Conservation (phyloP, 35 echinoderm and acorn worm species). For the Eucidaris tribuloides region DNA sequence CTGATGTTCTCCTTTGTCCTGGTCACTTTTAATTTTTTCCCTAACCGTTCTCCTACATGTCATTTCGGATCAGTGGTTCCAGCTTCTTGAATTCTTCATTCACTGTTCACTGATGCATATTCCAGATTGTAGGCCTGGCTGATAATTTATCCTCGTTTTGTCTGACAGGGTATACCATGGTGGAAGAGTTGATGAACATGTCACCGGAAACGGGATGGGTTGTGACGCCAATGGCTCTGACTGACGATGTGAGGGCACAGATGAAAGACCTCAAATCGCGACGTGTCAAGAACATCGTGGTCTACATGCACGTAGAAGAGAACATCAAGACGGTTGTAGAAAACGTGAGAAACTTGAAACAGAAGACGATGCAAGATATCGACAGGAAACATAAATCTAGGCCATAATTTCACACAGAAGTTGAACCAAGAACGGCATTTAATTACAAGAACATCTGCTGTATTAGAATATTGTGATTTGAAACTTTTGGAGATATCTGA, state of each 20-base stretch:
- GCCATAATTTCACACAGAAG: too few relatives aligned
- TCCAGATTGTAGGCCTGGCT: not conserved
- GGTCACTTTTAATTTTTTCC: too few relatives aligned
- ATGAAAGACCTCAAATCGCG: slow-evolving; percentile 38
- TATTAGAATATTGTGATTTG: too few relatives aligned
- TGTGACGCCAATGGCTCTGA: not conserved
- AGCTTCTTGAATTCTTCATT: not conserved
- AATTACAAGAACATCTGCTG: too few relatives aligned
- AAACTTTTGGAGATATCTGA: too few relatives aligned
- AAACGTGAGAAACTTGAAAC: too few relatives aligned
- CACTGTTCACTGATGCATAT: not conserved
- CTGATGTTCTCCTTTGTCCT: too few relatives aligned
- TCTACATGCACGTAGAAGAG: slow-evolving; percentile 70
- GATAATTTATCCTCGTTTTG: not conserved
- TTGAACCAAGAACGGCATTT: too few relatives aligned
- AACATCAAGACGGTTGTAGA: slow-evolving; percentile 46
- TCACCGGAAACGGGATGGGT: slow-evolving; percentile 8
- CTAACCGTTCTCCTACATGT: too few relatives aligned
- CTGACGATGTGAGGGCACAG: slow-evolving; percentile 25
- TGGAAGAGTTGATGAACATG: slow-evolving; percentile 13
- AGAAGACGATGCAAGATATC: too few relatives aligned
- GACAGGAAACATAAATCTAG: too few relatives aligned
- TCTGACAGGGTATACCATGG: slow-evolving; percentile 37
- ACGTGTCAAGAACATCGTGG: slow-evolving; percentile 51
- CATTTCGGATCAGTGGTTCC: not conserved